These are phyloP conservation scores for Chrysaora quinquecirrha DNA, from an alignment of 30 jellyfish, hydroid and myxozoan species.

Conservation along the genomic window DNA sequence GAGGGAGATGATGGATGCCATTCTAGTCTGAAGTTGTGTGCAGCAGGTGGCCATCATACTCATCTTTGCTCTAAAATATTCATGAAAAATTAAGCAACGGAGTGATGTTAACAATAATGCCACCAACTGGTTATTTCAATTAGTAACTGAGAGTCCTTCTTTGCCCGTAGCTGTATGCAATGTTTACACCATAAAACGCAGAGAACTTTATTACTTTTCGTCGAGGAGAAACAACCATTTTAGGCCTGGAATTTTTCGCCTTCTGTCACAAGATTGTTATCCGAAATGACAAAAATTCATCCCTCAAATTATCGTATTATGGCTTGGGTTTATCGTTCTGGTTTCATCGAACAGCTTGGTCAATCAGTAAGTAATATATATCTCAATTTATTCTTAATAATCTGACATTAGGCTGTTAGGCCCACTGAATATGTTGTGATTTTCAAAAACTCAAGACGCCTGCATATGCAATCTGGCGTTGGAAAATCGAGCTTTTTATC, in stretches of 20 bases:
- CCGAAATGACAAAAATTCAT: background rate
- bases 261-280: no score
- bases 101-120: background rate
- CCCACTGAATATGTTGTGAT: no score
- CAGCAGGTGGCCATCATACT: constrained; percentile 1
- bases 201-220: no score
- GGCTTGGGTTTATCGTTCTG: background rate
- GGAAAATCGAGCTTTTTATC: no score
- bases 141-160: background rate
- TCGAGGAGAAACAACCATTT: no score
- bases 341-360: background rate
- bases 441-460: no score
- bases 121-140: constrained; percentile 3
- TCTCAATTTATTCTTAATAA: no score
- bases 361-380: background rate
- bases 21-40: no score
- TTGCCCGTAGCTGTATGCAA: background rate
- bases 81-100: background rate
- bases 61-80: background rate
- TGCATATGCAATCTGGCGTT: background rate
- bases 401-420: no score
- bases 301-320: background rate
- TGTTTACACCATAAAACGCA: background rate
- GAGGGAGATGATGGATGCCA: no score
- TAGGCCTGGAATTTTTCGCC: no score